Evolutionary conservation across 1,140 invertebrate genomes (phyloP).

Genomic region (Drosophila dunni): DNA sequence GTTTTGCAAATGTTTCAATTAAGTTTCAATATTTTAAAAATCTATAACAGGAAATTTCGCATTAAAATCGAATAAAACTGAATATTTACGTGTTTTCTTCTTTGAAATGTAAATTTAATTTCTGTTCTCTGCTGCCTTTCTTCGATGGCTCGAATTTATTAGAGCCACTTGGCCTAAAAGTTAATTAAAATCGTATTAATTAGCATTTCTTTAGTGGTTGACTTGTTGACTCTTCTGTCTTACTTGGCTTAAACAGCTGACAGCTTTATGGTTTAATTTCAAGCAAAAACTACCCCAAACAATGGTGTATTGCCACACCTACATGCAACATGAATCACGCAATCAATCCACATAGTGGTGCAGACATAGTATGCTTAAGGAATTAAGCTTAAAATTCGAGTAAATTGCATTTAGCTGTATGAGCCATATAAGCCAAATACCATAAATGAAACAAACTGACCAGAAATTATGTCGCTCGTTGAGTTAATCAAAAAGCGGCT

Average conservation of each 20-base stretch:
- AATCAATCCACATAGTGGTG: slow-evolving; percentile 32
- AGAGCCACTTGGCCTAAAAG: neutral
- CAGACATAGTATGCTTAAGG: slow-evolving; percentile 7
- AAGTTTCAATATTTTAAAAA: slow-evolving; percentile 19
- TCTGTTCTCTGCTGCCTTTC: neutral
- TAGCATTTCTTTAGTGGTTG: slow-evolving; percentile 5
- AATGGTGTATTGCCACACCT: slow-evolving; percentile 41
- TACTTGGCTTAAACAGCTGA: neutral
- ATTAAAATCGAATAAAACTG: slow-evolving; percentile 1
- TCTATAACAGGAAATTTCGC: slow-evolving; percentile 8
- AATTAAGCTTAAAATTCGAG: slow-evolving; percentile 44
- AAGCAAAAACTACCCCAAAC: slow-evolving; percentile 1
- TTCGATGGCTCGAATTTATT: slow-evolving; percentile 8
- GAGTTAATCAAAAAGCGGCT: slow-evolving; percentile 60
- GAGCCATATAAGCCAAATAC: slow-evolving; percentile 66
- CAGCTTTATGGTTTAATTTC: slow-evolving; percentile 2
- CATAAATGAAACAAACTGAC: slow-evolving; percentile 59
- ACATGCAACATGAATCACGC: slow-evolving; percentile 37
- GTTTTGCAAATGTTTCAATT: neutral
- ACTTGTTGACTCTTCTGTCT: neutral
- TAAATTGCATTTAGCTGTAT: slow-evolving; percentile 68
- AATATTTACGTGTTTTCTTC: slow-evolving; percentile 7
- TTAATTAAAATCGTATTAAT: slow-evolving; percentile 25
- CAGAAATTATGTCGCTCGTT: slow-evolving; percentile 74
- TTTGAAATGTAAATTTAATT: slow-evolving; percentile 24